Evolutionary conservation across 2,797 vertebrate species (phyloP), one percentile per base, ranked within the genome.

Genomic region (Diplodus puntazzo): DNA sequence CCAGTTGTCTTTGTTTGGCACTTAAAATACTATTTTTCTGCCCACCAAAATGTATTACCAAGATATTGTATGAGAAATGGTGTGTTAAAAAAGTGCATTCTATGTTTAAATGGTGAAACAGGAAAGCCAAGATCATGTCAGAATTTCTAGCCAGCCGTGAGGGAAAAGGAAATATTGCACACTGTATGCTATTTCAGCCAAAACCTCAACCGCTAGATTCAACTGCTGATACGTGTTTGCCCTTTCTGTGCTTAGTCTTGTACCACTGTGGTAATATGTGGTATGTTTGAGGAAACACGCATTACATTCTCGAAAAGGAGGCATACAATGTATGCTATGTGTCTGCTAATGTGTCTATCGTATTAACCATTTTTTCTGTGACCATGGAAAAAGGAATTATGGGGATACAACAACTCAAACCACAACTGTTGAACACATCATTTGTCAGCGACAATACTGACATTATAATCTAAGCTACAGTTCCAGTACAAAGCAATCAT

Each of bases 161-260:
- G 43, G 60, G 14, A 12, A 21, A 60, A 42, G 48, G 11, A 49
- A 14, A 69, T 7, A n/a, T 34, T 4, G 3, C 42, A 12, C 62
- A 54, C 3, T 46, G 16, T 5, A 1, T 30, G 11, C 46, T 20
- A 80, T 45, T 43, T 63, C 5, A 55, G 6, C 20, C 43, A 16
- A 60, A 61, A 50, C 55, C 42, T 60, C 21, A 21, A 65, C 48
- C 21, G 50, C 42, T 11, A 21, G 49, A 74, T 73, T n/a, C 11
- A 46, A 23, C 23, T n/a, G 64, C 50, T 58, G 63, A 39, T 18
- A 60, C 27, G 20, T 21, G 34, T 57, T 20, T 65, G 3, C 11
- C 43, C n/a, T 5, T 16, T 65, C 27, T 0, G 27, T 58, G 27
- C 17, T 17, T 49, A 30, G 21, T 54, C 12, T n/a, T 57, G 16